phyloP scores from a whole-genome alignment of 2,797 vertebrate species.

The Argentina silus region DNA sequence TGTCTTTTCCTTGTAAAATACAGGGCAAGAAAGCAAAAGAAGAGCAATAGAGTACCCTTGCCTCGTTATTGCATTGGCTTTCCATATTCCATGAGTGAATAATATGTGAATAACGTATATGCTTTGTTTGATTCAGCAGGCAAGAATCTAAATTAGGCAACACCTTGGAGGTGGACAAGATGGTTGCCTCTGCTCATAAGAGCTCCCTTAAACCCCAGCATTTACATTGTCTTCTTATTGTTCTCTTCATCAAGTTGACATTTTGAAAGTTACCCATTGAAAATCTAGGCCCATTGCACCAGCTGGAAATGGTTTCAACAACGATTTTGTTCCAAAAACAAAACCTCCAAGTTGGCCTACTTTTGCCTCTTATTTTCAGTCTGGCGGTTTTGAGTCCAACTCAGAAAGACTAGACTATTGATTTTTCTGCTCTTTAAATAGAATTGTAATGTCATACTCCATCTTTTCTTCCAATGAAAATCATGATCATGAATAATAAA shows the following conservation, averaged over 20 bases:
- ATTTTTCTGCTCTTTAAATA: neutral
- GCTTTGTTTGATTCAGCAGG: neutral
- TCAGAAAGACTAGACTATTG: neutral
- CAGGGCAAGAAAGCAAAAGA: neutral
- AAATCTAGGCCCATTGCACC: slow-evolving; percentile 5
- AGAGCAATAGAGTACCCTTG: neutral
- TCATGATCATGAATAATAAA: too few relatives aligned
- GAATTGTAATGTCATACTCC: neutral
- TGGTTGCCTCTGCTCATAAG: neutral
- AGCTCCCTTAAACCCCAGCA: neutral
- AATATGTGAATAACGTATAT: neutral
- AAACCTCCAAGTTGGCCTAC: slow-evolving; percentile 17
- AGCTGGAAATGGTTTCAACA: slow-evolving; percentile 38
- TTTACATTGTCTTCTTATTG: neutral
- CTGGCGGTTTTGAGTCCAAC: neutral
- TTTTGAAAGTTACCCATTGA: slow-evolving; percentile 15
- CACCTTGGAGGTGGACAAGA: neutral
- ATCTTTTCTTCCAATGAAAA: neutral
- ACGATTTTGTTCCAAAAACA: slow-evolving; percentile 37
- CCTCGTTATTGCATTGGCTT: neutral
- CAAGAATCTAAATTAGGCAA: neutral
- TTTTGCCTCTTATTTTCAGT: slow-evolving; percentile 1
- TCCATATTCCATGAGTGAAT: too few relatives aligned
- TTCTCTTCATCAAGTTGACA: neutral
- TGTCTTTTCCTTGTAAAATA: slow-evolving; percentile 21